Evolutionary conservation across 2,797 vertebrate species (phyloP), one percentile per base, ranked within the genome.

Genomic region (Coilia nasus): DNA sequence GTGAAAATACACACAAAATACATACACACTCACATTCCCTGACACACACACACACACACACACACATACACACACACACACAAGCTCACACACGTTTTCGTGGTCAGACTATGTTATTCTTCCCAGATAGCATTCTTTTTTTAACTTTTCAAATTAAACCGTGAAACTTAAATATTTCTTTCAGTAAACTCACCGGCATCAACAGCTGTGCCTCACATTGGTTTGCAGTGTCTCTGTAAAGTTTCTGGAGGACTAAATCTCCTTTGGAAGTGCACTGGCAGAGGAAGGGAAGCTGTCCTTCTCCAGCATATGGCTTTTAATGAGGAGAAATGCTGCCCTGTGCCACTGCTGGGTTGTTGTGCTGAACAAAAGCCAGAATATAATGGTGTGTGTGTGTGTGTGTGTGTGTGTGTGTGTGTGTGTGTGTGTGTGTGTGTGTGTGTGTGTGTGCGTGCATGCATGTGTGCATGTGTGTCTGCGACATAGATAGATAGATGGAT

Each of bases 371-470:
- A 14, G 19, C 23, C 25, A 67, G n/a, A 31, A 15, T 31, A 12
- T 11, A 64, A 64, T 64, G 88, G 46, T 10, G 46, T 47, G 46
- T 47, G 46, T 47, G 90, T 88, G 88, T 91, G 90, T 90, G 91
- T 90, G 86, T 60, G 25, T n/a, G 86, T 88, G 89, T 28, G 78
- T 35, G 15, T 21, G 78, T 14, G 35, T 47, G 46, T 10, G 46
- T 47, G 46, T 10, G 46, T 47, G 46, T 10, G 46, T 47, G 46
- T 10, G 46, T 47, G 46, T 10, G 46, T 47, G 46, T 10, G 46
- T 47, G 46, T 10, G 46, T 47, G 46, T 10, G 46, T 47, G 46
- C 46, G 46, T 47, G 46, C 46, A 10, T 47, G 46, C 46, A 10
- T 47, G 46, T 47, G 46, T 47, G 46, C 46, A 47, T 47, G 46